phyloP scores from a whole-genome alignment of 1,140 invertebrate species.

The Linepithema humile region DNA sequence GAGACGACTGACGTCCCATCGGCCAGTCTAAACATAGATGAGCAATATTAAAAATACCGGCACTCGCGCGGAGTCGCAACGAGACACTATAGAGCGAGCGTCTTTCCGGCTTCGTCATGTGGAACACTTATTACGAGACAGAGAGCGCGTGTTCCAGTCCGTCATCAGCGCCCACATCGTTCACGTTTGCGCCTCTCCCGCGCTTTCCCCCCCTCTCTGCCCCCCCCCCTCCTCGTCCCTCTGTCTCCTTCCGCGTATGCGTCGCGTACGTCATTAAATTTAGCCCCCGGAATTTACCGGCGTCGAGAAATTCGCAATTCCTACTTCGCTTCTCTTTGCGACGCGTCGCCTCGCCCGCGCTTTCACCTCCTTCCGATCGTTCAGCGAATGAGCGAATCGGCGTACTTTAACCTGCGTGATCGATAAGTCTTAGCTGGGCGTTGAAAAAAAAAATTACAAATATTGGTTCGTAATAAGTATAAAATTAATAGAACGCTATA shows the following conservation, averaged over 20 bases:
- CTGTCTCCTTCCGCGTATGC: not conserved
- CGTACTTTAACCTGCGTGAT: too few species aligned
- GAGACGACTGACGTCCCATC: constrained; percentile 7
- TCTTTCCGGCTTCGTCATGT: constrained; percentile 43
- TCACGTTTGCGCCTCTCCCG: too few species aligned
- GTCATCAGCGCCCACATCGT: too few species aligned
- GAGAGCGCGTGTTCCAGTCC: constrained; percentile 27
- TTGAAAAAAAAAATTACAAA: too few species aligned
- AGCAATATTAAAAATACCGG: constrained; percentile 55
- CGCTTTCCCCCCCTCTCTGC: not conserved
- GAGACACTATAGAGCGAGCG: constrained; percentile 1
- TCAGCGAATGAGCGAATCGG: too few species aligned
- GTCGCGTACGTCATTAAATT: constrained; percentile 34
- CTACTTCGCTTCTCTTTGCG: not conserved
- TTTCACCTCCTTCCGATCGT: not conserved
- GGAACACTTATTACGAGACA: constrained; percentile 38
- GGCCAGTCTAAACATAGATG: constrained; percentile 36
- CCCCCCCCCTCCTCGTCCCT: not conserved
- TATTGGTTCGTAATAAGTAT: too few species aligned
- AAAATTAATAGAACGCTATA: too few species aligned
- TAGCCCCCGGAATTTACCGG: constrained; percentile 27
- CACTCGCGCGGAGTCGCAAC: constrained; percentile 18
- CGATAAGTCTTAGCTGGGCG: too few species aligned
- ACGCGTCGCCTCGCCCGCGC: not conserved
- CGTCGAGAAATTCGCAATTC: constrained; percentile 9